These are phyloP conservation scores for Bucco capensis DNA, from an alignment of 2,113 vertebrate genomes.

Conservation along the genomic window DNA sequence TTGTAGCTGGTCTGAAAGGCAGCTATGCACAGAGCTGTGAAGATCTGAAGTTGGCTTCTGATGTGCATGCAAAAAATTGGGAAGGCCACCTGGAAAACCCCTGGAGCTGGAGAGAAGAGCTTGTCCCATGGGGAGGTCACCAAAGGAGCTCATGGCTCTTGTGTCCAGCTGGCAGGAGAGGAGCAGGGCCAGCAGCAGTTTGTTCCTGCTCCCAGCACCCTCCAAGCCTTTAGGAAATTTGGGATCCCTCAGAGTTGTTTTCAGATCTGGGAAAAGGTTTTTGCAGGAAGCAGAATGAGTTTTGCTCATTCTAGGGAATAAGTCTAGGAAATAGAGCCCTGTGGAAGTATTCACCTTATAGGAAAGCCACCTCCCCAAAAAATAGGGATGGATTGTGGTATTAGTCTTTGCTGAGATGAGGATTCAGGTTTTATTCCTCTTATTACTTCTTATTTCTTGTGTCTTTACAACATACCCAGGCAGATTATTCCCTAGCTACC, in stretches of 20 bases:
- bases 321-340: neutral
- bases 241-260: neutral
- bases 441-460: conserved; percentile 8
- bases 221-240: neutral
- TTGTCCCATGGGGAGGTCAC: neutral
- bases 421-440: conserved; percentile 29
- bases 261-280: neutral
- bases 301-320: no score
- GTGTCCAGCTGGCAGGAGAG: no score
- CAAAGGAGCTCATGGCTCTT: neutral
- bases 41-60: neutral
- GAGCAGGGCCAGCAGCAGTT: neutral
- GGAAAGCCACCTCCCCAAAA: neutral
- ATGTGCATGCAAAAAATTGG: neutral
- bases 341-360: neutral
- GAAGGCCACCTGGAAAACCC: neutral
- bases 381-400: neutral
- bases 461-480: conserved; percentile 7
- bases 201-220: no score
- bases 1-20: neutral
- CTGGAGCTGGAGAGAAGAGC: neutral
- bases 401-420: neutral
- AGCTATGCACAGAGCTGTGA: neutral
- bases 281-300: neutral
- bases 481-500: conserved; percentile 50